Base-by-base conservation (phyloP, 1,140 invertebrate genomes). In the Hypsibius dujardini region DNA sequence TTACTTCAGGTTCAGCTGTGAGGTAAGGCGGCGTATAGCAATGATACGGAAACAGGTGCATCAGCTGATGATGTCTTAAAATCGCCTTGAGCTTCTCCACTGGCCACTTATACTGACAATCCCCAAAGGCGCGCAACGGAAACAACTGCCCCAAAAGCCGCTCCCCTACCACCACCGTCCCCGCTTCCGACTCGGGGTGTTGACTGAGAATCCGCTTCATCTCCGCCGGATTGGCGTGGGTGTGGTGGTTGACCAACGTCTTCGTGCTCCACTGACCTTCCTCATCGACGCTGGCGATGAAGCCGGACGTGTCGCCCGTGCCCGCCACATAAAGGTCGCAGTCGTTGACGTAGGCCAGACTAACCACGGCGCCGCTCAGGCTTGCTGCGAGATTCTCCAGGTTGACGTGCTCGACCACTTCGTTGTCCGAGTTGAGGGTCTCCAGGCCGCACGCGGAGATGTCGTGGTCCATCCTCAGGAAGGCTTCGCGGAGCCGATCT, bases 11-110 rank as follows among this genome's bases (percentile, higher is more conserved):
- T 76, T 82, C 82, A 0, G 91, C 90, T 28, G 90, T 92, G 69
- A 99, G 81, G 81, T 99, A 99, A 0, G 96, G 96, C 1, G 96
- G 96, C 0, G 95, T 95, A 72, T 87, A 82, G 78, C 94, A 97
- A 80, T 92, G 84, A 0, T 85, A 84, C 2, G 90, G 86, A 72
- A 91, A 73, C 76, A 70, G 71, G 77, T 69, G 84, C 83, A 72
- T 84, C 83, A 47, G 69, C 46, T 50, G 47, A 47, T 46, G 46
- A 28, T 71, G 7, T 40, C 40, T 67, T 7, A 89, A 85, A 69
- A 87, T 76, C 69, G 88, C 81, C 47, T 84, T 81, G 77, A 96
- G 84, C 42, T 87, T 83, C 69, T 90, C 84, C 67, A 83, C 80
- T 40, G 84, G 83, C 94, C 94, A 98, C 79, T 98, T 98, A 73